Conservation (phyloP, 1,140 invertebrate genomes). For the Eciton burchellii region DNA sequence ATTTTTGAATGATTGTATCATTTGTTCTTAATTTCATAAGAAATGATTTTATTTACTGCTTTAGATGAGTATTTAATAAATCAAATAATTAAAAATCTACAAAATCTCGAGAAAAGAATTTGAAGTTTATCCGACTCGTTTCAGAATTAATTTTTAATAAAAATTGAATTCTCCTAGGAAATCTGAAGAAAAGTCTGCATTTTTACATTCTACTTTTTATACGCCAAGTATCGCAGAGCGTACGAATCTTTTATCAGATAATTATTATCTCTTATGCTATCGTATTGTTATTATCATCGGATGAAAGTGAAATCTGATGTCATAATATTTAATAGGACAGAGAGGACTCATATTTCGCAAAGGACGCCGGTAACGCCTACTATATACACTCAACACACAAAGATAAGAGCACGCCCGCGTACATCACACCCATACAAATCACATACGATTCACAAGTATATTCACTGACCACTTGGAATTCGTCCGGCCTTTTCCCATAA, state of each 20-base stretch:
- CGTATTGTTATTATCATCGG: not conserved
- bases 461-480: conserved; percentile 77
- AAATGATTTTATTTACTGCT: too few species aligned
- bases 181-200: too few species aligned
- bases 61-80: too few species aligned
- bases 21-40: not conserved
- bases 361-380: conserved; percentile 18
- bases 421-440: not conserved
- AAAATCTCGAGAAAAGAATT: not conserved
- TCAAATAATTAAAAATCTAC: too few species aligned
- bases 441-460: conserved; percentile 19
- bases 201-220: not conserved
- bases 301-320: conserved; percentile 6
- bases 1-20: not conserved
- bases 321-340: not conserved
- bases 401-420: not conserved
- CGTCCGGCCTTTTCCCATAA: conserved; percentile 73
- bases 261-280: not conserved
- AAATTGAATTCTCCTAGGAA: too few species aligned
- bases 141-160: not conserved
- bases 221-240: not conserved
- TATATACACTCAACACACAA: not conserved
- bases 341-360: conserved; percentile 38
- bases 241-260: not conserved
- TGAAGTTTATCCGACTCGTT: not conserved